These are phyloP conservation scores for Gymnoscelis rufifasciata DNA, from an alignment of 2,888 invertebrate species.

Conservation along the genomic window DNA sequence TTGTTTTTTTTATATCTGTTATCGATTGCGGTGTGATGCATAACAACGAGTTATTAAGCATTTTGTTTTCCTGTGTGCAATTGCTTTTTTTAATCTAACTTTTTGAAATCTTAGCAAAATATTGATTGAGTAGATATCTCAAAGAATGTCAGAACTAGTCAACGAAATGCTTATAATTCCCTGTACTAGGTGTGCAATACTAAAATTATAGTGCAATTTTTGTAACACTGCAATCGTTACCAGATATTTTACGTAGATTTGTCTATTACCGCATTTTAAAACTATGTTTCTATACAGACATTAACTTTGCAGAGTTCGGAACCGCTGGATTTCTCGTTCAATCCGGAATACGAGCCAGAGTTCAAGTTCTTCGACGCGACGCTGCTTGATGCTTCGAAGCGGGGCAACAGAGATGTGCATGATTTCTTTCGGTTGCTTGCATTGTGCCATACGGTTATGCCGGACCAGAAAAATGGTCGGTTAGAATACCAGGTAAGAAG, in stretches of 20 bases:
- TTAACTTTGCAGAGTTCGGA: constrained; percentile 81
- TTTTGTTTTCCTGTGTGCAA: neutral
- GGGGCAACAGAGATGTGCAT: constrained; percentile 86
- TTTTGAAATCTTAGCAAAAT: too few relatives aligned
- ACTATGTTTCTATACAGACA: constrained; percentile 1
- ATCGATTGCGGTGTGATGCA: neutral
- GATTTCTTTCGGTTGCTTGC: constrained; percentile 95
- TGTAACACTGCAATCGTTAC: neutral
- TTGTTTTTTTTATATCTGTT: neutral
- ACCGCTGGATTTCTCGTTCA: constrained; percentile 95
- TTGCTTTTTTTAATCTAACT: too few relatives aligned
- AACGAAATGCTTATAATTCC: neutral
- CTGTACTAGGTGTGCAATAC: neutral
- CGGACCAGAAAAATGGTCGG: constrained; percentile 90
- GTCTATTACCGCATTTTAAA: constrained; percentile 8
- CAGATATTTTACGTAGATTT: constrained; percentile 24
- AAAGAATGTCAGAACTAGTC: too few relatives aligned
- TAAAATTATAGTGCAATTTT: neutral
- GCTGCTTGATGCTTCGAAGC: constrained; percentile 89
- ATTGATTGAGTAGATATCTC: too few relatives aligned
- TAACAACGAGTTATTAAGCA: neutral
- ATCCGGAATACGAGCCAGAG: constrained; percentile 92
- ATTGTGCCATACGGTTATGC: constrained; percentile 99
- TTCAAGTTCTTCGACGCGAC: constrained; percentile 96
- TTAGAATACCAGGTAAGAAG: constrained; percentile 85